Conservation (phyloP, 2,797 vertebrate genomes). For the Scomberomorus guttatus region DNA sequence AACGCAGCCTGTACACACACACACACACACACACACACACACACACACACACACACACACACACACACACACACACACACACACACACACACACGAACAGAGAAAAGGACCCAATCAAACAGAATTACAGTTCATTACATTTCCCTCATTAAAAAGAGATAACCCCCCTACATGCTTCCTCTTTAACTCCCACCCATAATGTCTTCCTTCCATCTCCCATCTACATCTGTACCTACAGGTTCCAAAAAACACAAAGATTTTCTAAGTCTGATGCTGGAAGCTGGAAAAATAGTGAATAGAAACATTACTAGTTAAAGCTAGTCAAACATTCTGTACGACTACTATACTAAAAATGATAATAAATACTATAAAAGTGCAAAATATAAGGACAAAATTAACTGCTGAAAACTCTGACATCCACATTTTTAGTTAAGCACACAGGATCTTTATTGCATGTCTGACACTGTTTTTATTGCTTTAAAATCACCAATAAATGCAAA, state of each 20-base stretch:
- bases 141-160: slow-evolving; percentile 61
- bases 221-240: not conserved
- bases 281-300: not conserved
- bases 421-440: not conserved
- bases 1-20: slow-evolving; percentile 91
- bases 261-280: not conserved
- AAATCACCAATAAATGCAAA: not conserved
- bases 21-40: slow-evolving; percentile 43
- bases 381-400: not conserved
- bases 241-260: not conserved
- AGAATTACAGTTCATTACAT: slow-evolving; percentile 61
- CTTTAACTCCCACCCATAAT: slow-evolving; percentile 24
- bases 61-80: slow-evolving; percentile 45
- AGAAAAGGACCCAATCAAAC: slow-evolving; percentile 45
- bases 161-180: slow-evolving; percentile 35
- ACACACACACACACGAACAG: slow-evolving; percentile 29
- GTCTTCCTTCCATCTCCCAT: slow-evolving; percentile 15
- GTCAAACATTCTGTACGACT: not conserved
- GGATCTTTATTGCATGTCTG: not conserved
- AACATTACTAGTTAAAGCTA: not conserved
- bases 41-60: slow-evolving; percentile 51
- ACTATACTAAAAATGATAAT: not conserved
- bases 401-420: not conserved
- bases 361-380: not conserved
- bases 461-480: not conserved